phyloP scores from a whole-genome alignment of 1,140 invertebrate species.

The Gonioctena quinquepunctata region DNA sequence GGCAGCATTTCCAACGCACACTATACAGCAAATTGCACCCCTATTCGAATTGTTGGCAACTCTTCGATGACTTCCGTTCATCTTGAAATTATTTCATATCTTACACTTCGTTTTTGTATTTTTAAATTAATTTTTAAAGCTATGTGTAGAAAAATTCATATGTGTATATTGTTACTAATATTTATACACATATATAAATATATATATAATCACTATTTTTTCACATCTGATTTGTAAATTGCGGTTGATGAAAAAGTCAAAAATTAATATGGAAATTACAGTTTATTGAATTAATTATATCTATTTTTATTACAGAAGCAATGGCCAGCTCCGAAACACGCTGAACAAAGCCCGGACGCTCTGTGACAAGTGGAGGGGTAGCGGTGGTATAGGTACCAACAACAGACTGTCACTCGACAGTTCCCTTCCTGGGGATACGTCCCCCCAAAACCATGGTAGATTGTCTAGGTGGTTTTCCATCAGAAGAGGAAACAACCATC shows the following conservation, averaged over 20 bases:
- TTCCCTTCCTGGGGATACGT: constrained; percentile 61
- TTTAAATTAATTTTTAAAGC: too few species aligned
- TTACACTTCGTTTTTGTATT: too few species aligned
- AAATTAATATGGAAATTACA: too few species aligned
- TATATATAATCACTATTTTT: not conserved
- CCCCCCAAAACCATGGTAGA: constrained; percentile 63
- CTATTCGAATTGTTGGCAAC: too few species aligned
- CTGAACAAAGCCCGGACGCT: constrained; percentile 71
- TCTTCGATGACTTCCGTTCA: not conserved
- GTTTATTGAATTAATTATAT: too few species aligned
- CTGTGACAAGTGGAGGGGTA: constrained; percentile 71
- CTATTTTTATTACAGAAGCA: constrained; percentile 60
- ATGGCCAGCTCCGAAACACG: constrained; percentile 69
- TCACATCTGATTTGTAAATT: not conserved
- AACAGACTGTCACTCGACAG: constrained; percentile 52
- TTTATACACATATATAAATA: not conserved
- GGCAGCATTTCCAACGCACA: too few species aligned
- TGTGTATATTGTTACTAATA: not conserved
- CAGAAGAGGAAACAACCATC: constrained; percentile 75
- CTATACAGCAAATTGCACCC: too few species aligned
- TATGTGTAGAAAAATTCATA: too few species aligned
- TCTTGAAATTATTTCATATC: not conserved
- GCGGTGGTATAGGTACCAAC: constrained; percentile 48
- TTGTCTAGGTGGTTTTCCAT: constrained; percentile 85
- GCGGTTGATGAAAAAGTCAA: too few species aligned